Conservation (phyloP, 37 sponge, comb jelly and placozoan species). For the Axinella damicornis region DNA sequence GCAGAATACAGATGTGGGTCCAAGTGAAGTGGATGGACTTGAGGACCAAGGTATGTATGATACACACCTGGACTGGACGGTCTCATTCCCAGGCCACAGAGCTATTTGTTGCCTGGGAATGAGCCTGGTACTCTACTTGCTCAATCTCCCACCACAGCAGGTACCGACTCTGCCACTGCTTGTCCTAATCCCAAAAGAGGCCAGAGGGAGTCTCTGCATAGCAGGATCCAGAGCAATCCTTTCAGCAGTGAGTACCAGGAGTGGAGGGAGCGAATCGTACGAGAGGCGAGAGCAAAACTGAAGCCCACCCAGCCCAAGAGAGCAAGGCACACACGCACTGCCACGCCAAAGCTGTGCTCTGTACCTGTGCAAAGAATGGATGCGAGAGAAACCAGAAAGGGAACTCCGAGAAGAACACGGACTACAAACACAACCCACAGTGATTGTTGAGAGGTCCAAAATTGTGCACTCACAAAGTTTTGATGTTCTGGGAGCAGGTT, state of each 20-base stretch:
- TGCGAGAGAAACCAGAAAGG: not conserved
- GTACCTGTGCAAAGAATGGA: not conserved
- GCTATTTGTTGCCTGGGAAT: too few species aligned
- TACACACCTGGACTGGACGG: too few species aligned
- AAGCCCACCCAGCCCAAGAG: too few species aligned
- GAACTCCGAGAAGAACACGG: too few species aligned
- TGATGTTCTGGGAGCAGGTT: too few species aligned
- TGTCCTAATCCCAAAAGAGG: not conserved
- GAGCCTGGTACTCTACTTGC: too few species aligned
- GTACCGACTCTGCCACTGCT: not conserved
- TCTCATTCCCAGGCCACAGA: not conserved
- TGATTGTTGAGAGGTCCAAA: too few species aligned
- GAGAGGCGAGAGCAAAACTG: slow-evolving; percentile 32
- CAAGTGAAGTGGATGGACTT: not conserved
- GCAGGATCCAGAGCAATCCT: slow-evolving; percentile 46
- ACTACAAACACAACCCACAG: too few species aligned
- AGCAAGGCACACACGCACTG: too few species aligned
- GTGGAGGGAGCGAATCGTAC: slow-evolving; percentile 65
- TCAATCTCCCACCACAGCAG: too few species aligned
- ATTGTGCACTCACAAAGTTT: too few species aligned
- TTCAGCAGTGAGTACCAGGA: slow-evolving; percentile 35
- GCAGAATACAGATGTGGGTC: not conserved
- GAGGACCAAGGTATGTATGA: slow-evolving; percentile 5
- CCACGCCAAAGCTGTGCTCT: too few species aligned
- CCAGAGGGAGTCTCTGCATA: slow-evolving; percentile 49